These are phyloP conservation scores for Pollenia amentaria DNA, from an alignment of 2,888 invertebrate species.

Conservation along the genomic window DNA sequence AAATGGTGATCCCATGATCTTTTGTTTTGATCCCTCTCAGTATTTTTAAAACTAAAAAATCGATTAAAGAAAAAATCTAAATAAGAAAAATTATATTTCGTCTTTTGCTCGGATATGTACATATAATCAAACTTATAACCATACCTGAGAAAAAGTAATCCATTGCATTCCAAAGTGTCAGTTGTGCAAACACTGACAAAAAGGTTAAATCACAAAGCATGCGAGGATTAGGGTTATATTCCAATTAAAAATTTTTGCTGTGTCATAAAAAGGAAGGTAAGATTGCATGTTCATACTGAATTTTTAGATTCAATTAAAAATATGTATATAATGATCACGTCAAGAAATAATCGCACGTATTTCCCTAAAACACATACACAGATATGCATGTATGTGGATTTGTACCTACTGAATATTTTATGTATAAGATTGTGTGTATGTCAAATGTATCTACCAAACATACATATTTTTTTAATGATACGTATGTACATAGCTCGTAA, in stretches of 20 bases:
- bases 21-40: slow-evolving; percentile 67
- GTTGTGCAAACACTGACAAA: slow-evolving; percentile 68
- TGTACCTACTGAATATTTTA: slow-evolving; percentile 2
- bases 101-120: slow-evolving; percentile 45
- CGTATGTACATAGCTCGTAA: slow-evolving; percentile 1
- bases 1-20: slow-evolving; percentile 70
- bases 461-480: background rate
- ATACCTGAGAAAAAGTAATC: slow-evolving; percentile 65
- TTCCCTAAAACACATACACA: slow-evolving; percentile 15
- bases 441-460: slow-evolving; percentile 1
- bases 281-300: slow-evolving; percentile 66
- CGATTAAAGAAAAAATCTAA: slow-evolving; percentile 48
- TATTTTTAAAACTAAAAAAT: slow-evolving; percentile 38
- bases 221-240: slow-evolving; percentile 65
- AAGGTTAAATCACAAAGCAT: slow-evolving; percentile 66
- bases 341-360: slow-evolving; percentile 63
- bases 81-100: slow-evolving; percentile 69
- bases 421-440: slow-evolving; percentile 19
- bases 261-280: slow-evolving; percentile 59
- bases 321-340: slow-evolving; percentile 72
- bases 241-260: slow-evolving; percentile 57
- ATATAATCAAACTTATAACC: slow-evolving; percentile 29
- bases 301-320: slow-evolving; percentile 74
- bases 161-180: slow-evolving; percentile 65
- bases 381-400: background rate